phyloP scores from a whole-genome alignment of 1,140 invertebrate species.

The Aphidius gifuensis region DNA sequence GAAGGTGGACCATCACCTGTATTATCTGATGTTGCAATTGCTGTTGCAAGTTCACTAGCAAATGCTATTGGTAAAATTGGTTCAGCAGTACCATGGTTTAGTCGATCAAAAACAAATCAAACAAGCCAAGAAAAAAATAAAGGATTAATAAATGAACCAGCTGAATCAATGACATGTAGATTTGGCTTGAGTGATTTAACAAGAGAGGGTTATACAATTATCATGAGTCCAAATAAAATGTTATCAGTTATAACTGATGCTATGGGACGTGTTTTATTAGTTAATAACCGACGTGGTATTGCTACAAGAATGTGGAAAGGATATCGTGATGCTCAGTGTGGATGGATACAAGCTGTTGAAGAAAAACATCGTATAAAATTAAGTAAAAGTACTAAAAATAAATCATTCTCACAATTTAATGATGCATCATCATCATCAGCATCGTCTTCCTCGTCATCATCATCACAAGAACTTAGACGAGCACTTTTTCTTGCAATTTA shows the following conservation, averaged over 20 bases:
- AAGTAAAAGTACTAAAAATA: neutral
- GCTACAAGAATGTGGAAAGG: constrained; percentile 89
- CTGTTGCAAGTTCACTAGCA: constrained; percentile 84
- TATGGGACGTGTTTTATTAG: constrained; percentile 79
- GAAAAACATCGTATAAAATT: constrained; percentile 51
- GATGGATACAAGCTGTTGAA: constrained; percentile 79
- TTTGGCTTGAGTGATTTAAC: constrained; percentile 83
- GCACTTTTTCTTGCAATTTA: constrained; percentile 83
- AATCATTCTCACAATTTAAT: neutral
- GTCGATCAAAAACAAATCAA: too few relatives aligned
- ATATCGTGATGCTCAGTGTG: constrained; percentile 89
- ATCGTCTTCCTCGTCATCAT: neutral
- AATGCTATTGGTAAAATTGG: constrained; percentile 65
- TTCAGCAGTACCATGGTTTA: constrained; percentile 71
- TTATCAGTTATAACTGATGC: constrained; percentile 81
- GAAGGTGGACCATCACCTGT: constrained; percentile 75
- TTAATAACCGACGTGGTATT: constrained; percentile 78
- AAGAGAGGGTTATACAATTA: constrained; percentile 68
- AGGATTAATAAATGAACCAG: constrained; percentile 53
- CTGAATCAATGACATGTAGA: constrained; percentile 66
- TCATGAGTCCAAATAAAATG: constrained; percentile 75
- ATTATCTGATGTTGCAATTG: constrained; percentile 82
- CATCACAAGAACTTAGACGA: constrained; percentile 40
- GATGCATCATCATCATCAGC: neutral
- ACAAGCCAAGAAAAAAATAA: constrained; percentile 39